These are phyloP conservation scores for Nixonia krombeini DNA, from an alignment of 1,140 invertebrate genomes.

Conservation along the genomic window DNA sequence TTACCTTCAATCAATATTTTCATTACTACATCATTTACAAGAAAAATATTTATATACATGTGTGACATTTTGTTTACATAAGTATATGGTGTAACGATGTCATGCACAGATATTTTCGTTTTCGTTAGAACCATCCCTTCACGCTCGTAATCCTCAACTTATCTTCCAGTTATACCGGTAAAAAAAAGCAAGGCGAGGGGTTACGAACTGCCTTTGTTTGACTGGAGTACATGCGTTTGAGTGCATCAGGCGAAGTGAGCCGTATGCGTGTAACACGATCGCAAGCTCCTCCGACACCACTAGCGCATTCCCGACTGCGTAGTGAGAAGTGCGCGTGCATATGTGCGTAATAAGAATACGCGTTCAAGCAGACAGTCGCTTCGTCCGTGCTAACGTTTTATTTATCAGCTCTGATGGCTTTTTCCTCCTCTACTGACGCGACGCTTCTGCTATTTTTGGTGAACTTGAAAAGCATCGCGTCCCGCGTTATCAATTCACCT, in stretches of 20 bases:
- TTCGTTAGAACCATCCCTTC: constrained; percentile 2
- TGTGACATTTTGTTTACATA: too few species aligned
- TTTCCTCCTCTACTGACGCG: constrained; percentile 54
- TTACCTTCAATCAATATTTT: too few species aligned
- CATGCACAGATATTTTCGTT: constrained; percentile 7
- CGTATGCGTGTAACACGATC: constrained; percentile 44
- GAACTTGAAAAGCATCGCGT: constrained; percentile 51
- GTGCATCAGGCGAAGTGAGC: constrained; percentile 20
- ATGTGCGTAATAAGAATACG: constrained; percentile 55
- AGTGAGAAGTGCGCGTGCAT: constrained; percentile 28
- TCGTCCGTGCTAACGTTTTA: constrained; percentile 61
- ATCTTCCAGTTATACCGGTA: constrained; percentile 36
- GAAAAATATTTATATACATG: too few species aligned
- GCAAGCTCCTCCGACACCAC: constrained; percentile 31
- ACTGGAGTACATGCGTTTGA: constrained; percentile 56
- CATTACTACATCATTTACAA: too few species aligned
- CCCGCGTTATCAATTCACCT: constrained; percentile 35
- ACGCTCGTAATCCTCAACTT: constrained; percentile 51
- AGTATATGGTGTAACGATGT: constrained; percentile 4
- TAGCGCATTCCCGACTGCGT: constrained; percentile 24
- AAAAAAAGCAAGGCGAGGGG: constrained; percentile 38
- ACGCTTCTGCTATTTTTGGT: constrained; percentile 49
- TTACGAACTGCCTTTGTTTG: constrained; percentile 57
- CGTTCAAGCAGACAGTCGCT: constrained; percentile 49
- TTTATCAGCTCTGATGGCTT: constrained; percentile 68